phyloP scores from a whole-genome alignment of 2,113 vertebrate genomes.

The Tachuris rubrigastra region DNA sequence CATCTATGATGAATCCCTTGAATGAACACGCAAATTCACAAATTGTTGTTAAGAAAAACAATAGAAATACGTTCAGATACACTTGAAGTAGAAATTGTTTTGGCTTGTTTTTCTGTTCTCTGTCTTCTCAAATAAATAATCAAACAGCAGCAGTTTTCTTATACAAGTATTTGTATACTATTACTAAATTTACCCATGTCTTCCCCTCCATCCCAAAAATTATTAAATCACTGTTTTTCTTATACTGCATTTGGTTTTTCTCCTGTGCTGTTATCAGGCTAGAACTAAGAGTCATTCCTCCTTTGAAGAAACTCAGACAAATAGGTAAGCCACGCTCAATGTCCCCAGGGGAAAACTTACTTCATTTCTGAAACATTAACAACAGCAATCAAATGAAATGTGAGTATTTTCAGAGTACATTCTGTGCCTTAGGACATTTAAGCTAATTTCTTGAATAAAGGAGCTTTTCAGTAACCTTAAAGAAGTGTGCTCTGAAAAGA shows the following conservation, averaged over 20 bases:
- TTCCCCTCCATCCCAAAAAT: neutral
- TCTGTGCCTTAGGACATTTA: conserved; percentile 71
- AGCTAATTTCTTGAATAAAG: conserved; percentile 71
- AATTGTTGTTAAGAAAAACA: neutral
- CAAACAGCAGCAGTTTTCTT: conserved; percentile 19
- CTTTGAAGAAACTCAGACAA: conserved; percentile 68
- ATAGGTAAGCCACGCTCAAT: conserved; percentile 59
- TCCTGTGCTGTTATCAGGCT: conserved; percentile 46
- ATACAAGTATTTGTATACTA: neutral
- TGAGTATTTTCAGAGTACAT: conserved; percentile 73
- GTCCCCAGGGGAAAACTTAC: conserved; percentile 60
- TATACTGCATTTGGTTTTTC: conserved; percentile 11
- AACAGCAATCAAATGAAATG: conserved; percentile 75
- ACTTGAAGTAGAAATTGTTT: neutral
- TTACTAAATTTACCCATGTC: conserved; percentile 42
- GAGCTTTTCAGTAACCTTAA: conserved; percentile 71
- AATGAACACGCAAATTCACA: neutral
- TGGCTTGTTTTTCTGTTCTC: neutral
- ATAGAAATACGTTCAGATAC: neutral
- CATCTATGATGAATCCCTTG: neutral
- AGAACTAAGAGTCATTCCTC: conserved; percentile 25
- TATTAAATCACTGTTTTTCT: conserved; percentile 17
- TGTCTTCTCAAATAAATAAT: neutral
- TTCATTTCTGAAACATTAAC: conserved; percentile 75
- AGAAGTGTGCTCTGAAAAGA: conserved; percentile 62